Evolutionary conservation across 2,113 vertebrate species (phyloP).

Genomic region (Spermophilus dauricus): DNA sequence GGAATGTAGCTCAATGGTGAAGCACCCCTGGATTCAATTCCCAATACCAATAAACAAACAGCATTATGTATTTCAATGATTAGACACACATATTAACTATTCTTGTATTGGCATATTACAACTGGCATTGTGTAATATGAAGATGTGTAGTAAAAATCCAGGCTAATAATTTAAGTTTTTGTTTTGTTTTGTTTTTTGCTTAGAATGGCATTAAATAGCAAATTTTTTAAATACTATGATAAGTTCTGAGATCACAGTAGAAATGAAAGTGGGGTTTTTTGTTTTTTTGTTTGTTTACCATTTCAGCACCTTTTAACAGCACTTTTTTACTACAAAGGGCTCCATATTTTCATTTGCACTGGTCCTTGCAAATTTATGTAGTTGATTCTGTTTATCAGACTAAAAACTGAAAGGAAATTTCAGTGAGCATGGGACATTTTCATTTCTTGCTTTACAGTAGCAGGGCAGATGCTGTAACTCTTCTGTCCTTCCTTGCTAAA

Average conservation of each 20-base stretch:
- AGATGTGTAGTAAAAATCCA: conserved; percentile 4
- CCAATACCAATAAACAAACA: no score
- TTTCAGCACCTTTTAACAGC: neutral
- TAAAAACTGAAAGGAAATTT: conserved; percentile 22
- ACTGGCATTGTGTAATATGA: neutral
- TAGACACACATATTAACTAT: neutral
- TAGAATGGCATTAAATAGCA: conserved; percentile 54
- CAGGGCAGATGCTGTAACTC: neutral
- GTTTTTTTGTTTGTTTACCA: neutral
- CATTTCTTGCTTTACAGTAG: neutral
- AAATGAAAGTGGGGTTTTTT: neutral
- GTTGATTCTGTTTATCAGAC: neutral
- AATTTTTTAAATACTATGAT: neutral
- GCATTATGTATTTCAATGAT: neutral
- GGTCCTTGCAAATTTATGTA: neutral
- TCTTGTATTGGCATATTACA: neutral
- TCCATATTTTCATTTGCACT: neutral
- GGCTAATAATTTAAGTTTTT: neutral
- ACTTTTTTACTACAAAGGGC: neutral
- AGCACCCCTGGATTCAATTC: no score
- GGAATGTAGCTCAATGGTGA: no score
- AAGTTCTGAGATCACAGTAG: neutral
- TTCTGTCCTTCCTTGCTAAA: neutral
- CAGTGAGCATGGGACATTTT: neutral
- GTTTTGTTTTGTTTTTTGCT: neutral